Evolutionary conservation across 2,113 vertebrate genomes (phyloP).

Genomic region (Heterochromis multidens): DNA sequence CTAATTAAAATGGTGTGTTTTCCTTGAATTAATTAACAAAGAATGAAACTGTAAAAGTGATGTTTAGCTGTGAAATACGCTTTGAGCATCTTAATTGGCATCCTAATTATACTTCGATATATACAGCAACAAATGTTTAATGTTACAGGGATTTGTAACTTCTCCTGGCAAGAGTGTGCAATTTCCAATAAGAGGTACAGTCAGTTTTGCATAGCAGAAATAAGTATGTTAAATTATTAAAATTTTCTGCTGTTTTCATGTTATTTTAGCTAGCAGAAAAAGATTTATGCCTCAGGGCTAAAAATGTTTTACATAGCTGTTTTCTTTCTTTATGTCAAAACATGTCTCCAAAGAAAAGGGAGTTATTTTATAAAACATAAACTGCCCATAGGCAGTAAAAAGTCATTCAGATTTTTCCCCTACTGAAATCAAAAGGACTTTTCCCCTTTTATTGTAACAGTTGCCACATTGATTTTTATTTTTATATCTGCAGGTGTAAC

Average conservation of each 20-base stretch:
- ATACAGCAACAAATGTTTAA: not conserved
- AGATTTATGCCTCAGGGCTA: not conserved
- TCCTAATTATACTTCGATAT: not conserved
- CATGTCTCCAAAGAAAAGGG: not conserved
- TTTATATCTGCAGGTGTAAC: conserved; percentile 53
- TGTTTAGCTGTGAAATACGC: not conserved
- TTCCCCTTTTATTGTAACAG: not conserved
- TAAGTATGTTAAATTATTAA: not conserved
- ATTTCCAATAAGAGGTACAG: not conserved
- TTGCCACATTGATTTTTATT: not conserved
- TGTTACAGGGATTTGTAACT: not conserved
- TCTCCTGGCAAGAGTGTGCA: not conserved
- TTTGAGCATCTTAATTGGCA: not conserved
- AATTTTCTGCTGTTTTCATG: not conserved
- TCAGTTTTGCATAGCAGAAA: not conserved
- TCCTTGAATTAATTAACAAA: not conserved
- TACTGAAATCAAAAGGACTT: not conserved
- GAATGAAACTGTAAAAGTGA: not conserved
- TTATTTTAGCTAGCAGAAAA: not conserved
- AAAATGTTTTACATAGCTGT: not conserved
- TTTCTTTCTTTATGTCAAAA: not conserved
- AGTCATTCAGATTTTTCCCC: not conserved
- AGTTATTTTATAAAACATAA: not conserved
- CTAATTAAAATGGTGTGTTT: not conserved
- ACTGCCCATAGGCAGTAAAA: not conserved